Conservation (phyloP, 2,113 vertebrate species). For the Psephotus haematonotus region DNA sequence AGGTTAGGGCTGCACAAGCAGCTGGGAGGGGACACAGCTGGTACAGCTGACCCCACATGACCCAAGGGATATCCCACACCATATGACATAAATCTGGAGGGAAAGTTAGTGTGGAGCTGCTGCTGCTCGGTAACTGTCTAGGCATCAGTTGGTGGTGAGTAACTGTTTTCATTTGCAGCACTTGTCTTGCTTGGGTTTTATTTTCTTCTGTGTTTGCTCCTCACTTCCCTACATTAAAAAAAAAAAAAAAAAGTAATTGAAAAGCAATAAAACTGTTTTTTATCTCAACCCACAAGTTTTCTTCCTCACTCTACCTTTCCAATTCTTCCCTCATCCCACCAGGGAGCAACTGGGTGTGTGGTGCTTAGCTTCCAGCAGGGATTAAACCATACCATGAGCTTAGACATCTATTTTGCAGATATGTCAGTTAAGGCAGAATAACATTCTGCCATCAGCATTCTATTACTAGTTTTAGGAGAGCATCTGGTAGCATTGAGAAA, state of each 20-base stretch:
- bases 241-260: not conserved
- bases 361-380: not conserved
- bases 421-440: not conserved
- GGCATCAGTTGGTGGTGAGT: not conserved
- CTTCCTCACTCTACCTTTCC: not conserved
- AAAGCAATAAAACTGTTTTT: not conserved
- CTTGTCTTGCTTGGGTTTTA: not conserved
- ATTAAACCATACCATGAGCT: not conserved
- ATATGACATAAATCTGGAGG: rapidly evolving
- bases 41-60: not conserved
- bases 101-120: rapidly evolving
- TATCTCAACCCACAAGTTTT: rapidly evolving
- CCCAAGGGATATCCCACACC: not conserved
- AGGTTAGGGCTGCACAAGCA: not conserved
- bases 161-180: not conserved
- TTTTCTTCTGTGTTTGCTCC: not conserved
- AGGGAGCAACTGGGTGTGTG: not conserved
- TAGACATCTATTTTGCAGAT: not conserved
- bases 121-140: rapidly evolving
- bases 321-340: not conserved
- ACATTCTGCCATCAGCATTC: not conserved
- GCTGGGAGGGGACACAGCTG: not conserved
- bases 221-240: not conserved
- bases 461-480: not conserved
- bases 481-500: not conserved